These are phyloP conservation scores for Corythornis vintsioides DNA, from an alignment of 2,113 vertebrate species.

Conservation along the genomic window DNA sequence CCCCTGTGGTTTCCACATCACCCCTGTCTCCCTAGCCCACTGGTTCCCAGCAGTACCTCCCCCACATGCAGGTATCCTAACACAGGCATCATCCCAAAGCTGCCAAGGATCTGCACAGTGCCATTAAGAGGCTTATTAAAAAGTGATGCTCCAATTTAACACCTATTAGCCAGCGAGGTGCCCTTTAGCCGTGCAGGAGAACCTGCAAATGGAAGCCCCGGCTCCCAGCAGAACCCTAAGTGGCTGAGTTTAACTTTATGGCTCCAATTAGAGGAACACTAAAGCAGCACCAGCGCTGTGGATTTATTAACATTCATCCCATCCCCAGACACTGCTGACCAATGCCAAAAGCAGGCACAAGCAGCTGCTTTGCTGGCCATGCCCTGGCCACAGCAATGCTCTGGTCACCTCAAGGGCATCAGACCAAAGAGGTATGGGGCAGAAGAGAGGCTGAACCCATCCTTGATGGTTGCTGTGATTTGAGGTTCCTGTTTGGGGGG, in stretches of 20 bases:
- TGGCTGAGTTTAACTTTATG: conserved; percentile 67
- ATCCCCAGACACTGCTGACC: not conserved
- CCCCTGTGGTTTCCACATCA: rapidly evolving
- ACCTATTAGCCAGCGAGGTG: conserved; percentile 74
- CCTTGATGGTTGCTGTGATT: not conserved
- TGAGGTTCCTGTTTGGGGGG: not conserved
- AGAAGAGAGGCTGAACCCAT: not conserved
- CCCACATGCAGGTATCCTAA: not conserved
- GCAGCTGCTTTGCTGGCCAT: rapidly evolving
- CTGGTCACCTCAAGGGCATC: rapidly evolving
- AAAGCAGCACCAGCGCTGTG: not conserved
- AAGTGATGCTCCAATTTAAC: conserved; percentile 79
- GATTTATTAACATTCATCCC: conserved; percentile 14
- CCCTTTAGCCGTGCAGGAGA: conserved; percentile 27
- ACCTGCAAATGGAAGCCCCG: conserved; percentile 67
- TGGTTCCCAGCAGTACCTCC: not conserved
- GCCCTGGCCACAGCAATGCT: not conserved
- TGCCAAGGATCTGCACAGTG: conserved; percentile 38
- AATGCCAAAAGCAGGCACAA: not conserved
- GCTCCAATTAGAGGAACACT: conserved; percentile 57
- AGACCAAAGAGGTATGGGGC: not conserved
- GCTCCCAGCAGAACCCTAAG: conserved; percentile 72
- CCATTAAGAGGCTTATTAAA: conserved; percentile 79
- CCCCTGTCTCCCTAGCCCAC: not conserved
- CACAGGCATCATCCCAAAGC: conserved; percentile 7